Conservation (phyloP, 2,888 invertebrate genomes). For the Cheilosia scutellata region DNA sequence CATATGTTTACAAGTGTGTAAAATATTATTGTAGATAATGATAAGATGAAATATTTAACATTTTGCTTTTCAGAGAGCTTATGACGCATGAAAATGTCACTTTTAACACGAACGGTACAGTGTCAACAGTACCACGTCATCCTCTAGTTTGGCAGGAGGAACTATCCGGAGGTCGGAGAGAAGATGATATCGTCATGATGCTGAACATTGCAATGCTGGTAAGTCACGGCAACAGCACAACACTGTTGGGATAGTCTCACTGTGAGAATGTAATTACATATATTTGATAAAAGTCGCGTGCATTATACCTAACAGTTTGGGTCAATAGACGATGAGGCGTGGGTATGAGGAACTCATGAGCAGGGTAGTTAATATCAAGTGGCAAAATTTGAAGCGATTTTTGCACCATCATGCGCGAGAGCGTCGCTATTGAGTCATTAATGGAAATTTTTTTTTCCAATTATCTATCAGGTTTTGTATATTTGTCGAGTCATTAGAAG, state of each 20-base stretch:
- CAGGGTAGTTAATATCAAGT: not conserved
- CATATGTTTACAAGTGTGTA: constrained; percentile 94
- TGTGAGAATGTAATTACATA: not conserved
- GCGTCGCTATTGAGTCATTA: no score
- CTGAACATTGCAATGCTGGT: constrained; percentile 94
- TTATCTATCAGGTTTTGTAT: no score
- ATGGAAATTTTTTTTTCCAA: no score
- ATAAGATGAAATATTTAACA: constrained; percentile 4
- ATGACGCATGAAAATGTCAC: constrained; percentile 89
- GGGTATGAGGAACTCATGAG: not conserved
- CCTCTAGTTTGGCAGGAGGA: constrained; percentile 91
- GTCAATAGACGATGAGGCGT: constrained; percentile 10
- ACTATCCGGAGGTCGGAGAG: constrained; percentile 89
- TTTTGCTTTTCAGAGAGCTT: constrained; percentile 86
- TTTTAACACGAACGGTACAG: constrained; percentile 91
- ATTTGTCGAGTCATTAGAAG: no score
- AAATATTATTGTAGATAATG: not conserved
- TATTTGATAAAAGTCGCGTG: not conserved
- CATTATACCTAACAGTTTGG: not conserved
- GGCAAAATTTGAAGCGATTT: not conserved
- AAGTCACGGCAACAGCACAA: constrained; percentile 83
- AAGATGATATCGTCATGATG: constrained; percentile 90
- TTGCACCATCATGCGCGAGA: no score
- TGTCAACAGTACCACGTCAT: constrained; percentile 89
- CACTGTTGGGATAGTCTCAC: not conserved